Conservation (phyloP, 2,113 vertebrate species). For the Glaucidium brasilianum region DNA sequence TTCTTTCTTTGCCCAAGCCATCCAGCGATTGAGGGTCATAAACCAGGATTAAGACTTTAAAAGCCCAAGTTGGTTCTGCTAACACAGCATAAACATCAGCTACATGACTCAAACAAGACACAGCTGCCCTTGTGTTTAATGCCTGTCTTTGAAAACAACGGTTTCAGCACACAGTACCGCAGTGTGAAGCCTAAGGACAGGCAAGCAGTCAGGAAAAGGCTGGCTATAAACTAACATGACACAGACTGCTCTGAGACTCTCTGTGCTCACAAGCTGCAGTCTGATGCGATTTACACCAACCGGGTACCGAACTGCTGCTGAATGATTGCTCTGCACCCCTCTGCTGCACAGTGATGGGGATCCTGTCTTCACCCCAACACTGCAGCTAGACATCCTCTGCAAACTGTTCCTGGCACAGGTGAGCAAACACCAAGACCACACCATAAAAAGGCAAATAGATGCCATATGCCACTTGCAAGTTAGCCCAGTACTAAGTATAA, state of each 20-base stretch:
- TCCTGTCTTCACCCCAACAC: not conserved
- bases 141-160: accelerated
- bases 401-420: not conserved
- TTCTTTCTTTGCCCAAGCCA: not conserved
- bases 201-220: not conserved
- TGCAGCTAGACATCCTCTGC: not conserved
- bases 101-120: not conserved
- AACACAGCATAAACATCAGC: not conserved
- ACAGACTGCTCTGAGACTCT: not conserved
- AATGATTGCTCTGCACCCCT: not conserved
- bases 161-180: not conserved
- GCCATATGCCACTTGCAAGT: accelerated
- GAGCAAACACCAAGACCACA: constrained; percentile 10
- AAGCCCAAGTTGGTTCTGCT: not conserved
- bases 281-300: not conserved
- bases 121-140: not conserved
- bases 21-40: not conserved
- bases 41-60: not conserved
- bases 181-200: not conserved
- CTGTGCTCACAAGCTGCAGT: not conserved
- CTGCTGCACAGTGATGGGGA: not conserved
- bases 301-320: not conserved
- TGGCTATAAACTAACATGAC: not conserved
- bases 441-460: not conserved
- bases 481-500: not conserved